These are phyloP conservation scores for Isurus oxyrinchus DNA, from an alignment of 2,113 vertebrate species.

Conservation along the genomic window DNA sequence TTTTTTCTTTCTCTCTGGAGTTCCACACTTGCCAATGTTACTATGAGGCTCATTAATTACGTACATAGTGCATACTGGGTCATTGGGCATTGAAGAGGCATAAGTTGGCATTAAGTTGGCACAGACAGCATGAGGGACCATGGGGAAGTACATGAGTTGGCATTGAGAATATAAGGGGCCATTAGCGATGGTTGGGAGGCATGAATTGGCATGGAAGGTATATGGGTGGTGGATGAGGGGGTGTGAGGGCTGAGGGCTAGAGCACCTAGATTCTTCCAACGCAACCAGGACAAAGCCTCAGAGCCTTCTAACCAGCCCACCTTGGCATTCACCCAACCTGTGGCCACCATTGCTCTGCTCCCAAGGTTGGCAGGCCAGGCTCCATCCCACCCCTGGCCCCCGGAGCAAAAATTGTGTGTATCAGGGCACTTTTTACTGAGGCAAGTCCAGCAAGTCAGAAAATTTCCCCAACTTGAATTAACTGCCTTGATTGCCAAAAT, in stretches of 20 bases:
- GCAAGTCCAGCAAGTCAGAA: background rate
- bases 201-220: background rate
- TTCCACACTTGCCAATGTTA: no score
- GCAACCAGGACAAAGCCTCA: background rate
- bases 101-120: no score
- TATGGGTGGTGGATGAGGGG: background rate
- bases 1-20: no score
- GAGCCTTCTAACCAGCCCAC: background rate
- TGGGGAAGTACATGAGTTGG: background rate
- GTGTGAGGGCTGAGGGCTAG: background rate
- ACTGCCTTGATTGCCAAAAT: background rate
- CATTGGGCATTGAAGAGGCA: no score
- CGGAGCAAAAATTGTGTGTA: background rate
- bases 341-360: background rate
- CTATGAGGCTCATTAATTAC: no score
- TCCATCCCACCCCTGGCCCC: background rate
- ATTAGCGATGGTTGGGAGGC: no score
- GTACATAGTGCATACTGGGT: no score
- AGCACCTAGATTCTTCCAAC: background rate
- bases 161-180: no score
- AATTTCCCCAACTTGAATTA: background rate
- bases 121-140: no score
- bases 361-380: background rate
- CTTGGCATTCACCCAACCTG: background rate
- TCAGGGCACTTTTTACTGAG: background rate